Conservation (phyloP, 2,888 invertebrate genomes). For the Girardia tigrina region DNA sequence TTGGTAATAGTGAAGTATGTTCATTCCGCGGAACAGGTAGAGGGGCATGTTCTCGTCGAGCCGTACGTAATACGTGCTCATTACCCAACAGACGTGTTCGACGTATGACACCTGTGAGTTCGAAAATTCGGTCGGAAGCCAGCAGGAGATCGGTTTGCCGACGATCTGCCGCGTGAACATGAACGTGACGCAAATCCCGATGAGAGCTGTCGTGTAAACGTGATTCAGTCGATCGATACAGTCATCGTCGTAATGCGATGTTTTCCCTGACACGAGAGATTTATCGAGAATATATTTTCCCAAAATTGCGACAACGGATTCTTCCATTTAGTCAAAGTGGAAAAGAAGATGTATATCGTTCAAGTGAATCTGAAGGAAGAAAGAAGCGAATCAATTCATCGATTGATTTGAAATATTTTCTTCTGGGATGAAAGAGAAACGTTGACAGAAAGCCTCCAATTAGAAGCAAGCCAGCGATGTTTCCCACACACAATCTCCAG, state of each 20-base stretch:
- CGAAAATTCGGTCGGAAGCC: conserved; percentile 1
- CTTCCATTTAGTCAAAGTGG: too few relatives aligned
- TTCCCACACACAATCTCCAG: neutral
- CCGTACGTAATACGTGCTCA: neutral
- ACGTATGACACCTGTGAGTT: neutral
- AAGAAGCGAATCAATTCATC: neutral
- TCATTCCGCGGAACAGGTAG: neutral
- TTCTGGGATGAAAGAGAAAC: neutral
- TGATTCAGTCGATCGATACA: neutral
- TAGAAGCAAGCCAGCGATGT: neutral
- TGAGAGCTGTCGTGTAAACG: neutral
- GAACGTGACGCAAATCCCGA: neutral
- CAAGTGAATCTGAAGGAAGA: too few relatives aligned
- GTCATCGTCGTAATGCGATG: neutral
- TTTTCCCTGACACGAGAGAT: neutral
- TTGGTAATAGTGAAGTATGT: conserved; percentile 33
- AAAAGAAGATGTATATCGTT: too few relatives aligned
- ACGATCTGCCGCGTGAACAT: neutral
- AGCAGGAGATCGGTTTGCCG: neutral
- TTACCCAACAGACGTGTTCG: neutral
- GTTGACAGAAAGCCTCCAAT: too few relatives aligned
- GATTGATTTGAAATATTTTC: conserved; percentile 15
- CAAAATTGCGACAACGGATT: neutral
- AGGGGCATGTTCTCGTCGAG: neutral
- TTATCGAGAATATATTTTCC: conserved; percentile 16